These are phyloP conservation scores for Leptinotarsa undecemlineata DNA, from an alignment of 1,140 invertebrate genomes.

Conservation along the genomic window DNA sequence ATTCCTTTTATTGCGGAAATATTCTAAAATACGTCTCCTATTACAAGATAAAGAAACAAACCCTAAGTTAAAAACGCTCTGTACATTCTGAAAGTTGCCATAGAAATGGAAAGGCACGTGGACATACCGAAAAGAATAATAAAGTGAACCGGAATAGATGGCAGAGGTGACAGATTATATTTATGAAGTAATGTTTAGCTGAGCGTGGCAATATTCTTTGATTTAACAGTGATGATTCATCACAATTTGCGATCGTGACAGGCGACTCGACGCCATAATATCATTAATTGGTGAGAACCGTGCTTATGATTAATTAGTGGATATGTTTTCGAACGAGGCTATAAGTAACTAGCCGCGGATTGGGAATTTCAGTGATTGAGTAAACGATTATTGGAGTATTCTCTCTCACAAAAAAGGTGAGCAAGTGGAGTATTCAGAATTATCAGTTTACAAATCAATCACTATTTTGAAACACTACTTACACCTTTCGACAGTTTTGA, in stretches of 20 bases:
- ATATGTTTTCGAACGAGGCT: slow-evolving; percentile 44
- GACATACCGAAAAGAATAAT: slow-evolving; percentile 23
- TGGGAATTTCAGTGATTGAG: too few species aligned
- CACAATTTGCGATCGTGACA: slow-evolving; percentile 47
- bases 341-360: not conserved
- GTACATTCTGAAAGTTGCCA: not conserved
- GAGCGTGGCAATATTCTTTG: slow-evolving; percentile 43
- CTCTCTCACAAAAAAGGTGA: too few species aligned
- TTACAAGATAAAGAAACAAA: too few species aligned
- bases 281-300: slow-evolving; percentile 45
- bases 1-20: too few species aligned
- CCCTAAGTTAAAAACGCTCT: not conserved
- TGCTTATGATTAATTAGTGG: slow-evolving; percentile 46
- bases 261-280: slow-evolving; percentile 42
- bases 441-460: too few species aligned
- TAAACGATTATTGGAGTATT: too few species aligned
- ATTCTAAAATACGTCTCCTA: too few species aligned
- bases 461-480: too few species aligned
- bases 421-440: too few species aligned
- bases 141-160: slow-evolving; percentile 30
- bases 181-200: slow-evolving; percentile 42
- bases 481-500: too few species aligned
- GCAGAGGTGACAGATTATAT: slow-evolving; percentile 40
- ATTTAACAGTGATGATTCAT: slow-evolving; percentile 49
- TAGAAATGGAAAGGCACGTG: slow-evolving; percentile 23